Percentiles rank a stretch among this genome's conserved stretches.
These are phyloP conservation scores for Amiota communis DNA, from an alignment of 2,888 invertebrate genomes.

Conservation along the genomic window DNA sequence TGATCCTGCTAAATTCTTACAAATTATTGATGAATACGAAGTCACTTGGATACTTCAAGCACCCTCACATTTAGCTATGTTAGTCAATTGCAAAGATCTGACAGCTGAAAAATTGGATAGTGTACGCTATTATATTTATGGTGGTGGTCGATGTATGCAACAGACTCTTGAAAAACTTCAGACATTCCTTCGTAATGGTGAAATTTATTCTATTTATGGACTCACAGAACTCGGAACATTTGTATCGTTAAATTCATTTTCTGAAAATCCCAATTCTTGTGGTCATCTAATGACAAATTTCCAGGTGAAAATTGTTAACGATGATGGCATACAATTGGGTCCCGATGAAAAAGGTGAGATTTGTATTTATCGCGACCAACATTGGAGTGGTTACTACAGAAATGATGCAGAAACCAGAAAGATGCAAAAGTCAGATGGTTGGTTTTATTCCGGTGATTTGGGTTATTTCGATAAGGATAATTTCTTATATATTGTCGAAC, in stretches of 20 bases:
- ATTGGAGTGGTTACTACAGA: conserved; percentile 61
- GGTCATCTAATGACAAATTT: conserved; percentile 47
- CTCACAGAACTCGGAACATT: conserved; percentile 49
- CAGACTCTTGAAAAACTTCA: conserved; percentile 41
- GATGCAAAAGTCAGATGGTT: conserved; percentile 53
- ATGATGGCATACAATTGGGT: conserved; percentile 46
- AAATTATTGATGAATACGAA: conserved; percentile 44
- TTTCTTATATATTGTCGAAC: conserved; percentile 52
- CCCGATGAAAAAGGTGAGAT: conserved; percentile 59
- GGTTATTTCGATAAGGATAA: conserved; percentile 64
- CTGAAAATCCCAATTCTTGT: conserved; percentile 48
- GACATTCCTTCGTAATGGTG: conserved; percentile 41
- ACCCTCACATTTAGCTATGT: conserved; percentile 40
- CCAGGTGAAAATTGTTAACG: conserved; percentile 55
- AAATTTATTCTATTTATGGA: conserved; percentile 46
- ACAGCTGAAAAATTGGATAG: conserved; percentile 16
- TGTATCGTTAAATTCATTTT: conserved; percentile 13
- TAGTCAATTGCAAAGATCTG: conserved; percentile 22
- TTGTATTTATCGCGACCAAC: conserved; percentile 40
- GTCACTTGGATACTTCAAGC: conserved; percentile 40
- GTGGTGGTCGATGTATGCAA: conserved; percentile 42
- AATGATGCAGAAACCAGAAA: conserved; percentile 49
- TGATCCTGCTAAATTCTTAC: conserved; percentile 38
- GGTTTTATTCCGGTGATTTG: conserved; percentile 65
- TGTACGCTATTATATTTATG: conserved; percentile 31